Percentiles rank a stretch among this genome's conserved stretches.
These are phyloP conservation scores for Lasioglossum morio DNA, from an alignment of 2,888 invertebrate genomes.

Conservation along the genomic window DNA sequence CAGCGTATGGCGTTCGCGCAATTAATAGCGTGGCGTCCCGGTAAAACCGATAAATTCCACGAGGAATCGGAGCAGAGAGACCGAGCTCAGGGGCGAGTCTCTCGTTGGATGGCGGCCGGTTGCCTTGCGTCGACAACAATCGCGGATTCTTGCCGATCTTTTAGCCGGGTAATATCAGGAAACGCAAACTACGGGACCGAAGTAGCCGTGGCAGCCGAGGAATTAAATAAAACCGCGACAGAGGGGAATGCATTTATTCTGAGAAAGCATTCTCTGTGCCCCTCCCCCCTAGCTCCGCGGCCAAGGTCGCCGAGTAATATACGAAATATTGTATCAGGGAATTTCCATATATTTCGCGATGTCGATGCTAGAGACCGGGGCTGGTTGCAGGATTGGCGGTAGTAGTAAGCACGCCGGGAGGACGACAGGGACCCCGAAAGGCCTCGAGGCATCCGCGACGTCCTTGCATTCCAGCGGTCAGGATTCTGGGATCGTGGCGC, in stretches of 20 bases:
- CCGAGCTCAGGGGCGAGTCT: neutral
- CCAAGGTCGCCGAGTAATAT: slow-evolving; percentile 43
- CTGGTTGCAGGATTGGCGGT: slow-evolving; percentile 68
- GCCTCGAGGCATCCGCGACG: slow-evolving; percentile 90
- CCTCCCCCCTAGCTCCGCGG: neutral
- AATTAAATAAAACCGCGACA: slow-evolving; percentile 47
- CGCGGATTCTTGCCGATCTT: slow-evolving; percentile 18
- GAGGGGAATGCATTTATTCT: slow-evolving; percentile 50
- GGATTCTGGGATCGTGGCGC: slow-evolving; percentile 90
- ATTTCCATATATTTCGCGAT: slow-evolving; percentile 55
- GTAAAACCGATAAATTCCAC: slow-evolving; percentile 11
- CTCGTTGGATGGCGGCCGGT: neutral
- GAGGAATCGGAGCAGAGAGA: neutral
- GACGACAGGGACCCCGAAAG: slow-evolving; percentile 76
- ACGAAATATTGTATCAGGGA: slow-evolving; percentile 49
- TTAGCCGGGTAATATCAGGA: neutral
- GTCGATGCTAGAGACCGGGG: slow-evolving; percentile 53
- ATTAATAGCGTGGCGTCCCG: neutral
- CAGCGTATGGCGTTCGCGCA: neutral
- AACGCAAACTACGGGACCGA: slow-evolving; percentile 23
- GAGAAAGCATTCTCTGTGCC: slow-evolving; percentile 29
- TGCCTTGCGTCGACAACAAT: neutral
- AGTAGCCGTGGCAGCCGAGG: slow-evolving; percentile 28
- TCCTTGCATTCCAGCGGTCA: slow-evolving; percentile 93
- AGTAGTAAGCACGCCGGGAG: slow-evolving; percentile 68